phyloP scores from a whole-genome alignment of 2,888 invertebrate species.

The Drymonia ruficornis region DNA sequence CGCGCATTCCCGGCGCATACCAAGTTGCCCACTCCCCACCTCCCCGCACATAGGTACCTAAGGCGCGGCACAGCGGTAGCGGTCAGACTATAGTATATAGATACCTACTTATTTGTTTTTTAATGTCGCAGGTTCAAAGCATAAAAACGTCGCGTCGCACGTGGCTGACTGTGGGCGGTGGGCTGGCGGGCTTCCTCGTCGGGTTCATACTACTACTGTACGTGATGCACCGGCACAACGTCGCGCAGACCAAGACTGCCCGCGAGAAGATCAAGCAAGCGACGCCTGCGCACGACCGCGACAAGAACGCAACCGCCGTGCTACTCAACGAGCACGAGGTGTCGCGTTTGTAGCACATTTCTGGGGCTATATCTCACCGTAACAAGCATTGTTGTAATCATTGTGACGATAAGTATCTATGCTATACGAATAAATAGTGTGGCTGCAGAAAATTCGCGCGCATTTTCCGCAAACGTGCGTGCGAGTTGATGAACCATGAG shows the following conservation, averaged over 20 bases:
- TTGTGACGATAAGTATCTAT: neutral
- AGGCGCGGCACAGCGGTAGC: too few species aligned
- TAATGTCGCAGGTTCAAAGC: slow-evolving; percentile 57
- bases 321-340: slow-evolving; percentile 54
- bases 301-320: slow-evolving; percentile 58
- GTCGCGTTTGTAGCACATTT: slow-evolving; percentile 1
- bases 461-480: too few species aligned
- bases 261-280: slow-evolving; percentile 59
- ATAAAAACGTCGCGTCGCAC: slow-evolving; percentile 63
- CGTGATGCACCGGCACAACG: slow-evolving; percentile 77
- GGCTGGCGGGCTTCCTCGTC: slow-evolving; percentile 74
- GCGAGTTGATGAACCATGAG: too few species aligned
- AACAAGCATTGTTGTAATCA: neutral
- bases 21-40: too few species aligned
- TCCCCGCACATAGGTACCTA: too few species aligned
- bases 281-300: slow-evolving; percentile 48
- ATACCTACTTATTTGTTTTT: too few species aligned
- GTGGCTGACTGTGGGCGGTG: slow-evolving; percentile 76
- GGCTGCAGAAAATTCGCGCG: too few species aligned
- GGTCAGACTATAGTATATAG: too few species aligned
- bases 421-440: slow-evolving; percentile 7
- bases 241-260: slow-evolving; percentile 67
- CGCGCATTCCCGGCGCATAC: too few species aligned
- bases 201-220: slow-evolving; percentile 77
- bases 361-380: neutral